Conservation (phyloP, 2,888 invertebrate species). For the Tenthredo amoena region DNA sequence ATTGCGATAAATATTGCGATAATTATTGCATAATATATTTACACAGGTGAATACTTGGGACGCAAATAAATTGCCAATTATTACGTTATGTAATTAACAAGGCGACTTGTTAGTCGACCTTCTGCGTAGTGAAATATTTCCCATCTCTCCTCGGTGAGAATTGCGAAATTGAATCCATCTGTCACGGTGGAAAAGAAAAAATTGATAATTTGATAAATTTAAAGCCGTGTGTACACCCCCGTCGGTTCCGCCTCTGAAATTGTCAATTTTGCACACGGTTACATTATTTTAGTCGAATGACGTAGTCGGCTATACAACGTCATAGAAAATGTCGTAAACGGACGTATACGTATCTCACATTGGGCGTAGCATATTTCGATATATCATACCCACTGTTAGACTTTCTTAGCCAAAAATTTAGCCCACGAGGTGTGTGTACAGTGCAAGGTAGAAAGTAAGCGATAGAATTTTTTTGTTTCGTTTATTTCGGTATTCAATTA, state of each 20-base stretch:
- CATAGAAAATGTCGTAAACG: conserved; percentile 54
- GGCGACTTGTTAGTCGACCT: background rate
- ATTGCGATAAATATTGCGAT: background rate
- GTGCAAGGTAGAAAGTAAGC: background rate
- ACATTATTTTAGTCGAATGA: conserved; percentile 58
- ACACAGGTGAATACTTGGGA: background rate
- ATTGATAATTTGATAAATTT: background rate
- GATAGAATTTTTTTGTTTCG: background rate
- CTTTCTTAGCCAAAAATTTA: conserved; percentile 3
- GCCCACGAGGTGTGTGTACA: background rate
- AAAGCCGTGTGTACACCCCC: background rate
- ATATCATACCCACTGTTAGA: background rate
- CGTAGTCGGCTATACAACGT: conserved; percentile 56
- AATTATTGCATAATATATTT: background rate
- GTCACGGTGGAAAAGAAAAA: background rate
- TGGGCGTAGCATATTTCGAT: background rate
- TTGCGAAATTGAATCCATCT: background rate
- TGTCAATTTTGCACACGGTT: conserved; percentile 56
- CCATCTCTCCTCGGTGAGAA: background rate
- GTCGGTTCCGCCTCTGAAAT: conserved; percentile 19
- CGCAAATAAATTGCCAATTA: conserved; percentile 21
- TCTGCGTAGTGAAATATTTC: background rate
- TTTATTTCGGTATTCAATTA: background rate
- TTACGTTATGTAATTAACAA: background rate
- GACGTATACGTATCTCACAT: conserved; percentile 31